Conservation (phyloP, 2,113 vertebrate species). For the Eidolon helvum region DNA sequence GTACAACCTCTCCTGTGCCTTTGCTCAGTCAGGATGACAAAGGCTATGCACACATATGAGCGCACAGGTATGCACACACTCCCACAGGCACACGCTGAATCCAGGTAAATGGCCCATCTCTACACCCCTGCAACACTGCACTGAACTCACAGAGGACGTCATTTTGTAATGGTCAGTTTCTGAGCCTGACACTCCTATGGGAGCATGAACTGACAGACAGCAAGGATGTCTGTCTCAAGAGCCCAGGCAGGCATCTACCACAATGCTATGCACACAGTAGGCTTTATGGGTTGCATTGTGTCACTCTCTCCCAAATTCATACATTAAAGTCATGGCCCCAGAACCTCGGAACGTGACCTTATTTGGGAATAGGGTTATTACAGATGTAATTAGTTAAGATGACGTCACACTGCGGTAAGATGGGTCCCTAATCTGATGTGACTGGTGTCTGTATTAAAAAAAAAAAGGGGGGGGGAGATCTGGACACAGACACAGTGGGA, state of each 20-base stretch:
- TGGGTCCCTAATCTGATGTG: neutral
- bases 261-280: neutral
- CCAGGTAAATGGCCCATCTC: neutral
- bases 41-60: no score
- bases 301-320: neutral
- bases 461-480: neutral
- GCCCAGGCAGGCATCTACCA: neutral
- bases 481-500: neutral
- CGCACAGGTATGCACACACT: accelerated
- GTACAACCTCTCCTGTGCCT: neutral
- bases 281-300: neutral
- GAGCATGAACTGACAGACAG: neutral
- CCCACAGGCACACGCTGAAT: accelerated
- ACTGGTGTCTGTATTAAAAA: neutral
- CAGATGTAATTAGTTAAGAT: neutral
- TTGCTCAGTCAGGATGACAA: accelerated
- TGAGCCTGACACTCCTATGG: no score
- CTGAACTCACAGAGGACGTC: neutral
- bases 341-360: neutral
- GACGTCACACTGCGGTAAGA: neutral
- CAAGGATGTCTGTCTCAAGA: neutral
- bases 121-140: neutral
- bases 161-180: neutral
- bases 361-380: neutral
- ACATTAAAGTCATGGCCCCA: neutral